Percentiles rank a stretch among this genome's conserved stretches.
Evolutionary conservation across 2,113 vertebrate genomes (phyloP).

Genomic region (Anoura caudifer): DNA sequence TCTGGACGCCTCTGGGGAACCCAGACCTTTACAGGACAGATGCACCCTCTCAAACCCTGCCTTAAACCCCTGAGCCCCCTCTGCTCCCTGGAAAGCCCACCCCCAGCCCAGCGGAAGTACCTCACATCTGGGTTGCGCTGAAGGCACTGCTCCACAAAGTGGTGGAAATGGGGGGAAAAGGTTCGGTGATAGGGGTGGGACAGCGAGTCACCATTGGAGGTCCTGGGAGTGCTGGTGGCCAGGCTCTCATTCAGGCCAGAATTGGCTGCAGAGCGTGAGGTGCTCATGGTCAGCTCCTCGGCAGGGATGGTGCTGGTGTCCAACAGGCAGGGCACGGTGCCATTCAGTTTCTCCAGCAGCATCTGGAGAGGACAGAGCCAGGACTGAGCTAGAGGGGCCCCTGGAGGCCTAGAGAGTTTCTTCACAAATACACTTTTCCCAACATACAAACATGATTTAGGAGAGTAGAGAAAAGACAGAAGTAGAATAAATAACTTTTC

Average conservation of each 20-base stretch:
- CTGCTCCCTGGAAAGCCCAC: neutral
- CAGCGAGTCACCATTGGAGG: slow-evolving; percentile 89
- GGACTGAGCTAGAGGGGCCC: neutral
- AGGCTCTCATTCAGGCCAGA: slow-evolving; percentile 87
- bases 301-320: slow-evolving; percentile 97
- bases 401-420: neutral
- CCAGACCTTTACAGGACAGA: neutral
- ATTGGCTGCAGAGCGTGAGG: slow-evolving; percentile 88
- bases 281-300: slow-evolving; percentile 93
- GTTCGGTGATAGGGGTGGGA: slow-evolving; percentile 95
- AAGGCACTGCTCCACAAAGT: slow-evolving; percentile 95
- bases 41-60: neutral
- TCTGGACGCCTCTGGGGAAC: neutral
- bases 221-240: slow-evolving; percentile 78
- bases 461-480: neutral
- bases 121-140: slow-evolving; percentile 92
- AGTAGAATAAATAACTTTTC: neutral
- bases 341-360: slow-evolving; percentile 97
- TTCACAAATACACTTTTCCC: neutral
- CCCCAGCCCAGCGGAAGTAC: slow-evolving; percentile 70
- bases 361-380: slow-evolving; percentile 83
- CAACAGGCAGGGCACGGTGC: slow-evolving; percentile 94
- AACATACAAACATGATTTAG: neutral
- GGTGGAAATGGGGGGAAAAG: slow-evolving; percentile 94
- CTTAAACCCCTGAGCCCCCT: neutral